phyloP scores from a whole-genome alignment of 2,888 invertebrate species.

The Yponomeuta cagnagella region DNA sequence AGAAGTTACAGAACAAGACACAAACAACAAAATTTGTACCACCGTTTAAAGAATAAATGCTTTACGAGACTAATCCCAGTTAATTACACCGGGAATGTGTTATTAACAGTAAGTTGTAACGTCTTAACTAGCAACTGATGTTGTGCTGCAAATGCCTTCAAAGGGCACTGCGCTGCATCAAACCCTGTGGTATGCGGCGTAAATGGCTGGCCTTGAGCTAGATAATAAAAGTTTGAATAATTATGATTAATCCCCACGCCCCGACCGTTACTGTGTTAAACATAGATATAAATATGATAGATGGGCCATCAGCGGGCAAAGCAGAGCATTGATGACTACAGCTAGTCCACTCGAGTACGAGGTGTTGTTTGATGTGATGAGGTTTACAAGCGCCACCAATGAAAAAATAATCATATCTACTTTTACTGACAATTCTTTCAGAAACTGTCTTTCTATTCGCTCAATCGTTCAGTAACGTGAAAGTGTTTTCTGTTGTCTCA shows the following conservation, averaged over 20 bases:
- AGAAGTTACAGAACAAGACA: no score
- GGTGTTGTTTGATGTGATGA: neutral
- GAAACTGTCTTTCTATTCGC: no score
- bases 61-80: no score
- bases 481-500: no score
- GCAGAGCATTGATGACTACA: neutral
- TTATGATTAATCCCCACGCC: slow-evolving; percentile 27
- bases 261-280: slow-evolving; percentile 22
- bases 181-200: slow-evolving; percentile 12
- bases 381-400: no score
- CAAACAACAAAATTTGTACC: no score
- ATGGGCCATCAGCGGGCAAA: slow-evolving; percentile 21
- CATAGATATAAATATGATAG: slow-evolving; percentile 31
- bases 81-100: no score
- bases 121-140: neutral
- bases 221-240: slow-evolving; percentile 31
- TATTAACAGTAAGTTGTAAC: no score
- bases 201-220: slow-evolving; percentile 22
- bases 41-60: no score
- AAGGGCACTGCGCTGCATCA: neutral
- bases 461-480: no score
- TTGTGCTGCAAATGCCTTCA: neutral
- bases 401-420: no score
- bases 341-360: neutral
- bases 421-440: no score